A percentile compares a stretch with the other conserved stretches of the same genome.
These are phyloP conservation scores for Conus ventricosus DNA, from an alignment of 1,140 invertebrate genomes.

Conservation along the genomic window DNA sequence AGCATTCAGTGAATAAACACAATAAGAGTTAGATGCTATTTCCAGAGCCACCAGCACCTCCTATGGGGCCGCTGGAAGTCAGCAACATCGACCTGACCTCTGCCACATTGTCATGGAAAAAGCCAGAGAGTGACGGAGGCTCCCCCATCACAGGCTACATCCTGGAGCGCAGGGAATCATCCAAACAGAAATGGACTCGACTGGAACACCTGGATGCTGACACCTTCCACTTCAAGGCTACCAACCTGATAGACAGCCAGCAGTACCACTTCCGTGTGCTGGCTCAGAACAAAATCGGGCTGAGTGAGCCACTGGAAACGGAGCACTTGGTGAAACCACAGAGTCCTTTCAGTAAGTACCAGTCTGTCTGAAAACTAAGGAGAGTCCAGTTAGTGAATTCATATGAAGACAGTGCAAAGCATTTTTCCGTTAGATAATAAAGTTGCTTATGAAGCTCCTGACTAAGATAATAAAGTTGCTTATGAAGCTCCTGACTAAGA, in stretches of 20 bases:
- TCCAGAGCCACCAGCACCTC: slow-evolving; percentile 58
- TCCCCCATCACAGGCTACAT: slow-evolving; percentile 92
- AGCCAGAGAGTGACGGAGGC: slow-evolving; percentile 93
- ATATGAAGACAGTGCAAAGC: neutral
- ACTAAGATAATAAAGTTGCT: no score
- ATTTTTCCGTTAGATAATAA: neutral
- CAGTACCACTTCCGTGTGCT: slow-evolving; percentile 92
- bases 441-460: neutral
- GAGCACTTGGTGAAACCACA: slow-evolving; percentile 91
- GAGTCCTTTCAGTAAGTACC: slow-evolving; percentile 91
- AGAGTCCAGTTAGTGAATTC: neutral
- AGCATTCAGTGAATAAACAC: neutral
- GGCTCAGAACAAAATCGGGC: slow-evolving; percentile 97
- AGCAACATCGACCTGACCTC: slow-evolving; percentile 94
- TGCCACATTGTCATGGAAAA: slow-evolving; percentile 89
- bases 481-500: no score
- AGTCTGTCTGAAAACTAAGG: no score
- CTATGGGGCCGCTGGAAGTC: slow-evolving; percentile 81
- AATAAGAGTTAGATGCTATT: neutral
- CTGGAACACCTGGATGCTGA: slow-evolving; percentile 39
- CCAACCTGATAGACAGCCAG: slow-evolving; percentile 55
- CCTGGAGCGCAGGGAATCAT: slow-evolving; percentile 83
- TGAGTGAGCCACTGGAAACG: slow-evolving; percentile 92
- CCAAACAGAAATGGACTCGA: slow-evolving; percentile 80
- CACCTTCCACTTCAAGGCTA: slow-evolving; percentile 43